Evolutionary conservation across 2,797 vertebrate species (phyloP).

Genomic region (Acomys russatus): DNA sequence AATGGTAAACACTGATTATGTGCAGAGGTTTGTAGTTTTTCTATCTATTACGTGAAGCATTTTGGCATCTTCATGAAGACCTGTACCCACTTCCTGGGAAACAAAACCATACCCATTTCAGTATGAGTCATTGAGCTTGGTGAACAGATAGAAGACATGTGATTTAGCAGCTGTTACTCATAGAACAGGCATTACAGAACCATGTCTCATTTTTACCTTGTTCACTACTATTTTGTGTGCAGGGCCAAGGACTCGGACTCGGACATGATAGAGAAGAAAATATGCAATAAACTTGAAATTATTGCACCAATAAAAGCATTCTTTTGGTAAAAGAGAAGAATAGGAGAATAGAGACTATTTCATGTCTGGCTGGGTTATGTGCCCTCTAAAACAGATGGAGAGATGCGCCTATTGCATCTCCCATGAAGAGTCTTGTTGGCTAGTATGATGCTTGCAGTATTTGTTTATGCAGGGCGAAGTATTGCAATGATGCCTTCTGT

Average conservation of each 20-base stretch:
- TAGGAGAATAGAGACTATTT: neutral
- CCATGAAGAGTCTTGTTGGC: neutral
- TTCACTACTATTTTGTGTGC: neutral
- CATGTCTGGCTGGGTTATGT: neutral
- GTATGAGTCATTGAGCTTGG: conserved; percentile 36
- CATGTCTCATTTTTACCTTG: conserved; percentile 7
- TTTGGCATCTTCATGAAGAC: conserved; percentile 15
- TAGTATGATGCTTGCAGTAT: neutral
- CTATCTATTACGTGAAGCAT: conserved; percentile 37
- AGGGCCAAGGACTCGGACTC: neutral
- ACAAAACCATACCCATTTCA: conserved; percentile 38
- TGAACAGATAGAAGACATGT: neutral
- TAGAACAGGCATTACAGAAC: neutral
- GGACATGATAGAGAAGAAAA: neutral
- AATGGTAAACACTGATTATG: neutral
- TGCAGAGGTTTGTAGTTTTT: conserved; percentile 59
- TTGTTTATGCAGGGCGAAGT: neutral
- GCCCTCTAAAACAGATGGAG: neutral
- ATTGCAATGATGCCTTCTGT: neutral
- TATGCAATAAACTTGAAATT: neutral
- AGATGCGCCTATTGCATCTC: neutral
- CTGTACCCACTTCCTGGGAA: conserved; percentile 55
- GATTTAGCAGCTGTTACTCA: conserved; percentile 13
- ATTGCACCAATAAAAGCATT: neutral
- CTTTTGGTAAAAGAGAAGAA: neutral